These are phyloP conservation scores for Phacellophora camtschatica DNA, from an alignment of 30 jellyfish, hydroid and myxozoan species.

Conservation along the genomic window DNA sequence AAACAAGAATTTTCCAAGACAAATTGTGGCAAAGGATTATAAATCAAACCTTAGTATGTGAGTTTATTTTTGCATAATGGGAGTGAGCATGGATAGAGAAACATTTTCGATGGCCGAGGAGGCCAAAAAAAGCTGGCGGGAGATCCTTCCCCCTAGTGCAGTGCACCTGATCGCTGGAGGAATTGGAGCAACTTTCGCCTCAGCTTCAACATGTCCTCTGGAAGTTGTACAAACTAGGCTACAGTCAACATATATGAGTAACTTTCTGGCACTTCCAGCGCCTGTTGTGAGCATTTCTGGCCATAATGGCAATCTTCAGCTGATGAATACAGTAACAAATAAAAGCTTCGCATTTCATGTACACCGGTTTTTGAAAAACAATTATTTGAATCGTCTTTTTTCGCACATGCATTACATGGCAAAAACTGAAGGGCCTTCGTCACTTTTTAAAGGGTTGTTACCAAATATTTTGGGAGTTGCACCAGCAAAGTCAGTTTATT, in stretches of 20 bases:
- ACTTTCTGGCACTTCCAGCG: neutral
- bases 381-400: slow-evolving; percentile 54
- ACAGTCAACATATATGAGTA: slow-evolving; percentile 59
- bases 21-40: too few species aligned
- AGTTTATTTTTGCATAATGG: neutral
- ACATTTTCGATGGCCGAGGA: neutral
- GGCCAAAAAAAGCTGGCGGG: slow-evolving; percentile 38
- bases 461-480: slow-evolving; percentile 89
- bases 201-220: slow-evolving; percentile 79
- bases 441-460: slow-evolving; percentile 79
- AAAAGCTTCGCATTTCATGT: slow-evolving; percentile 10
- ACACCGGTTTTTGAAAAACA: slow-evolving; percentile 6
- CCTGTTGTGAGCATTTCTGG: slow-evolving; percentile 4
- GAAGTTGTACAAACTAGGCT: slow-evolving; percentile 77
- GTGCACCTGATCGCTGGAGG: slow-evolving; percentile 83
- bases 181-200: slow-evolving; percentile 77
- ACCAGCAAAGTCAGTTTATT: slow-evolving; percentile 87
- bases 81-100: neutral
- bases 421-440: slow-evolving; percentile 76
- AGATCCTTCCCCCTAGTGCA: slow-evolving; percentile 54
- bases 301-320: slow-evolving; percentile 10
- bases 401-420: slow-evolving; percentile 85
- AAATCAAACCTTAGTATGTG: neutral
- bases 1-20: too few species aligned
- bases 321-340: slow-evolving; percentile 10